These are phyloP conservation scores for Pristionchus pacificus DNA, from an alignment of 1,140 invertebrate species.

Conservation along the genomic window DNA sequence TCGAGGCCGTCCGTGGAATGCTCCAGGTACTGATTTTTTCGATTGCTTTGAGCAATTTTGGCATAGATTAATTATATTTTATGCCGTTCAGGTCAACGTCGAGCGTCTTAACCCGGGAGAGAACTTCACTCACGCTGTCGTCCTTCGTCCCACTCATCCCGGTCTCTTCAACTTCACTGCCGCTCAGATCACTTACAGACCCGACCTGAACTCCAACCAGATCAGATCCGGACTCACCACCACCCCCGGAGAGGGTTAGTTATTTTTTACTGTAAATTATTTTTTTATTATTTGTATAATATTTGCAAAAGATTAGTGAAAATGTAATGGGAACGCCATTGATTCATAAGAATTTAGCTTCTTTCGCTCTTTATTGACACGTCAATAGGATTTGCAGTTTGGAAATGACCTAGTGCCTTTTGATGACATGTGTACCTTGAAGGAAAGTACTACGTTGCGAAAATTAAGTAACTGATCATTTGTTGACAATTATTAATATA, in stretches of 20 bases:
- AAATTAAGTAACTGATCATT: background rate
- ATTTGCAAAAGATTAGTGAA: no score
- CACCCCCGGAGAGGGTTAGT: constrained; percentile 84
- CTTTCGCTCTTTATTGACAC: no score
- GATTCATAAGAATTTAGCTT: no score
- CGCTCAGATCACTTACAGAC: constrained; percentile 82
- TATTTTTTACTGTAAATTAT: background rate
- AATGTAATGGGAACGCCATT: no score
- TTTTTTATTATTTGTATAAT: constrained; percentile 9
- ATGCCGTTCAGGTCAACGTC: background rate
- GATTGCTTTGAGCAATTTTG: constrained; percentile 37
- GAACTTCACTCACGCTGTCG: constrained; percentile 88
- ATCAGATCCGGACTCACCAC: constrained; percentile 74
- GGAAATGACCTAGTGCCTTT: constrained; percentile 9
- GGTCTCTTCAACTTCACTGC: constrained; percentile 96
- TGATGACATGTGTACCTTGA: background rate
- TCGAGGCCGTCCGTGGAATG: constrained; percentile 54
- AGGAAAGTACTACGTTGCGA: background rate
- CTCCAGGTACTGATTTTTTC: constrained; percentile 38
- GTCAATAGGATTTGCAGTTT: no score
- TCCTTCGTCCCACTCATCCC: constrained; percentile 76
- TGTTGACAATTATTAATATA: no score
- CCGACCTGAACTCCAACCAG: constrained; percentile 65
- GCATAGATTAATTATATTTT: constrained; percentile 8
- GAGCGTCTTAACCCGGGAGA: constrained; percentile 62